Percentiles rank a stretch among this genome's conserved stretches.
Evolutionary conservation across 2,888 invertebrate species (phyloP).

Genomic region (Thecophora atra): DNA sequence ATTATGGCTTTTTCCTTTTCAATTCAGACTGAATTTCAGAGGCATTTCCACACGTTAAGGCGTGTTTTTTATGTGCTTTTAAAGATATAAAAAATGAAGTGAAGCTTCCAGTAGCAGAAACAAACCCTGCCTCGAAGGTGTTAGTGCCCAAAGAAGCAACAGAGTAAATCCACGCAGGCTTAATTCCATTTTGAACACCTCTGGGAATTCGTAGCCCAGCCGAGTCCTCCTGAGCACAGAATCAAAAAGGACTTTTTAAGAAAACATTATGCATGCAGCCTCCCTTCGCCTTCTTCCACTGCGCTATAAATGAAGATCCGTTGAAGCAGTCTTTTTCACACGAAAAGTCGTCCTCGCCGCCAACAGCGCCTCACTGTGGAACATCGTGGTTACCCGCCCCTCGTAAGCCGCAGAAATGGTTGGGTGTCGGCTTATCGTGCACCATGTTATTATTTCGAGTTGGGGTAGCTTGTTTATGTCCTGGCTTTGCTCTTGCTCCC

Average conservation of each 20-base stretch:
- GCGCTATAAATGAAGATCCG: background rate
- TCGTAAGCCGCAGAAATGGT: slow-evolving; percentile 25
- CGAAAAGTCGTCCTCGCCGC: background rate
- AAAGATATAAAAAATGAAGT: slow-evolving; percentile 23
- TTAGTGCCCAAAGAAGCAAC: slow-evolving; percentile 36
- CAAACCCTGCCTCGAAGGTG: slow-evolving; percentile 44
- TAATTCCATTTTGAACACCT: slow-evolving; percentile 49
- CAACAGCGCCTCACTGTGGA: no score
- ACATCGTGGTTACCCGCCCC: slow-evolving; percentile 15
- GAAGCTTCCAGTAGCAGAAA: slow-evolving; percentile 5
- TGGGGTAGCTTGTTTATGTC: background rate
- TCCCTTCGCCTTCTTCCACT: background rate
- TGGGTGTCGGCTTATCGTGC: slow-evolving; percentile 28
- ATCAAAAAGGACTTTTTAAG: slow-evolving; percentile 14
- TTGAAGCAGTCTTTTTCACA: background rate
- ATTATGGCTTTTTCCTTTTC: background rate
- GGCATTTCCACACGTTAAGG: background rate
- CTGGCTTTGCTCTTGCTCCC: background rate
- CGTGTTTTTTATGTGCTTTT: slow-evolving; percentile 18
- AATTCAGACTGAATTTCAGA: slow-evolving; percentile 16
- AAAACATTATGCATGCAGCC: slow-evolving; percentile 17
- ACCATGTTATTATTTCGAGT: slow-evolving; percentile 4
- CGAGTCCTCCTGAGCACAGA: background rate
- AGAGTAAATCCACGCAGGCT: slow-evolving; percentile 41
- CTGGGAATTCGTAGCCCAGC: slow-evolving; percentile 44